Base-by-base conservation (phyloP, 2,888 invertebrate species). In the Copidosoma aretas region DNA sequence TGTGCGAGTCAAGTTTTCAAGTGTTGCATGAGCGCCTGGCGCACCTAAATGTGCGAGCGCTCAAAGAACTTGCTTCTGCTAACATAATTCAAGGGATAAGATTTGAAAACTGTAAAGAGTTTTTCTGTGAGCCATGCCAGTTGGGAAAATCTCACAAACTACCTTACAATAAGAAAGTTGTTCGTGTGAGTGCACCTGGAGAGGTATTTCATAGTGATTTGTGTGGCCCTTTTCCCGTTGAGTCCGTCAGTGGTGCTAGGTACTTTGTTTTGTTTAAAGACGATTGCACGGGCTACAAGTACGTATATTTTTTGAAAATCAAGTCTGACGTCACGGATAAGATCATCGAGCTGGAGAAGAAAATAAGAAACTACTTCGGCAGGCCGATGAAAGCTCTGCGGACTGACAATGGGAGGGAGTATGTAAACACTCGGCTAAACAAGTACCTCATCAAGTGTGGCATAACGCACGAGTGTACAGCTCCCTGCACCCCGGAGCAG, bases 111-210 rank as follows among this genome's bases (percentile, higher is more conserved):
- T 67, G 32, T 32, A 8, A 32, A 32, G 32, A 32, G 8, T 67
- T 76, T 39, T 71, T 75, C 49, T 77, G 77, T 68, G 74, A 75
- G 63, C 51, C 71, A 14, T 77, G 75, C 70, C 67, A 72, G 52
- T 64, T 74, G 12, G 73, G 75, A 22, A 77, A 77, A 62, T 67
- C 74, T 43, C 75, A 75, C 67, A 68, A 73, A 62, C 66, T 14
- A 19, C 22, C 53, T 19, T 22, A 12, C 12, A 53, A 5, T 17
- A 21, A 4, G 53, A 22, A 12, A 14, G n/a, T 4, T 14, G 53
- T 12, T 8, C 14, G 21, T 53, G 53, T 21, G 4, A 4, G 4
- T 22, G 19, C 2, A 5, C 53, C 53, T 4, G 21, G 53, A 5
- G 53, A 21, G 53, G 12, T 14, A 19, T 14, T 53, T 49, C 49